A percentile compares a stretch with the other conserved stretches of the same genome.
These are phyloP conservation scores for Synaphobranchus kaupii DNA, from an alignment of 2,797 vertebrate genomes.

Conservation along the genomic window DNA sequence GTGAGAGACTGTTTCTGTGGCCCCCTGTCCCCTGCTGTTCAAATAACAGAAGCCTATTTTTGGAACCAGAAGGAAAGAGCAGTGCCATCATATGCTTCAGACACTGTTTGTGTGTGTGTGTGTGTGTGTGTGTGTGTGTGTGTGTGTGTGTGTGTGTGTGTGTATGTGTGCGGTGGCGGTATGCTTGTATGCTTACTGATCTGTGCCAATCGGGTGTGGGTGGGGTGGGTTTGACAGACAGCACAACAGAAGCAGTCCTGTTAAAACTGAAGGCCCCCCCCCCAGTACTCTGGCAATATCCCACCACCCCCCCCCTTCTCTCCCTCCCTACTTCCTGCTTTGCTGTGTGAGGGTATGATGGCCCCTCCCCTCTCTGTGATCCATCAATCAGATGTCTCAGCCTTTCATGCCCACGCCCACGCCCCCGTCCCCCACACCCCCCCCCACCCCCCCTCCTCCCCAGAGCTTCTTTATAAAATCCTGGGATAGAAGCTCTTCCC, in stretches of 20 bases:
- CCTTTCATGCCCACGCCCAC: too few species aligned
- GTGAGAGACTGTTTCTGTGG: background rate
- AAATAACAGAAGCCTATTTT: background rate
- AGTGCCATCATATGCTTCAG: background rate
- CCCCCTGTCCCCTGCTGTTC: background rate
- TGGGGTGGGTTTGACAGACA: too few species aligned
- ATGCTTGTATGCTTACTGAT: too few species aligned
- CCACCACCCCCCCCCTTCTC: background rate
- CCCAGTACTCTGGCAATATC: background rate
- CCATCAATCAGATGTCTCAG: background rate
- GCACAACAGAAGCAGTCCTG: too few species aligned
- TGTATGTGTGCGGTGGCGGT: too few species aligned
- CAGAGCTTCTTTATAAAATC: background rate
- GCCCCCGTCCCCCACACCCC: too few species aligned
- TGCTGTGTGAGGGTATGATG: background rate
- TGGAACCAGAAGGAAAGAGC: too few species aligned
- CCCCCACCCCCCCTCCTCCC: background rate
- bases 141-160: too few species aligned
- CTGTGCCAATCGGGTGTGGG: too few species aligned
- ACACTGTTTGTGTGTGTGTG: background rate
- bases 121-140: background rate
- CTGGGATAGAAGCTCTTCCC: background rate
- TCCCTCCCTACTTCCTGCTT: background rate
- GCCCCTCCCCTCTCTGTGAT: background rate
- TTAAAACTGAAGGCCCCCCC: too few species aligned